Conservation (phyloP, 2,888 invertebrate genomes). For the Chloroclystis v-ata region DNA sequence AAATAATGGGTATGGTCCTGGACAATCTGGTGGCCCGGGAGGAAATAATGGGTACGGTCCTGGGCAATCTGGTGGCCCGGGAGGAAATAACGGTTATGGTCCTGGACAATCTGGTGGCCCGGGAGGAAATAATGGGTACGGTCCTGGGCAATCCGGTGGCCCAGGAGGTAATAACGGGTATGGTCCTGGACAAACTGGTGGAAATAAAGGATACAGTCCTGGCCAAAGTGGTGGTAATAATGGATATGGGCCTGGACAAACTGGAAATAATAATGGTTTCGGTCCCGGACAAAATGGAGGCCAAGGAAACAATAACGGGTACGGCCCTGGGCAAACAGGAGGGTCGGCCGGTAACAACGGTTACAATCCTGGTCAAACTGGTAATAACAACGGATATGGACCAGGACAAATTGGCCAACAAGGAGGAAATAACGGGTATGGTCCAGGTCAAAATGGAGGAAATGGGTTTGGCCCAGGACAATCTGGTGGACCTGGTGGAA, state of each 20-base stretch:
- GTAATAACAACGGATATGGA: too few relatives aligned
- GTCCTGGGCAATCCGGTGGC: slow-evolving; percentile 7
- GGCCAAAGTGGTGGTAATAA: slow-evolving; percentile 4
- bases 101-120: slow-evolving; percentile 16
- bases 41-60: slow-evolving; percentile 23
- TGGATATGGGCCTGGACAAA: not conserved
- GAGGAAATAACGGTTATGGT: slow-evolving; percentile 15
- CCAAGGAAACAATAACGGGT: slow-evolving; percentile 1
- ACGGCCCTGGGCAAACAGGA: slow-evolving; percentile 7
- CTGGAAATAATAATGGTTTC: not conserved
- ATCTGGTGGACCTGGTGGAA: slow-evolving; percentile 1
- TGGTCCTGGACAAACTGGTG: slow-evolving; percentile 17
- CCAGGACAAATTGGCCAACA: too few relatives aligned
- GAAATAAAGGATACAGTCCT: slow-evolving; percentile 5
- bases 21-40: slow-evolving; percentile 12
- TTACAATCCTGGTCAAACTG: slow-evolving; percentile 11
- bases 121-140: slow-evolving; percentile 3
- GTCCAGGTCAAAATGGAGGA: too few relatives aligned
- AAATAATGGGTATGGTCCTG: slow-evolving; percentile 17
- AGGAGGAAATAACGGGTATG: too few relatives aligned
- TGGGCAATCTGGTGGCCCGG: slow-evolving; percentile 12
- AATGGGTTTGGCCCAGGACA: too few relatives aligned
- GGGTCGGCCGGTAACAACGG: not conserved
- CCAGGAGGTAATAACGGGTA: slow-evolving; percentile 16
- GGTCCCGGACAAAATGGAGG: slow-evolving; percentile 11